Base-by-base conservation (phyloP, 1,140 invertebrate species). In the Atta colombica region DNA sequence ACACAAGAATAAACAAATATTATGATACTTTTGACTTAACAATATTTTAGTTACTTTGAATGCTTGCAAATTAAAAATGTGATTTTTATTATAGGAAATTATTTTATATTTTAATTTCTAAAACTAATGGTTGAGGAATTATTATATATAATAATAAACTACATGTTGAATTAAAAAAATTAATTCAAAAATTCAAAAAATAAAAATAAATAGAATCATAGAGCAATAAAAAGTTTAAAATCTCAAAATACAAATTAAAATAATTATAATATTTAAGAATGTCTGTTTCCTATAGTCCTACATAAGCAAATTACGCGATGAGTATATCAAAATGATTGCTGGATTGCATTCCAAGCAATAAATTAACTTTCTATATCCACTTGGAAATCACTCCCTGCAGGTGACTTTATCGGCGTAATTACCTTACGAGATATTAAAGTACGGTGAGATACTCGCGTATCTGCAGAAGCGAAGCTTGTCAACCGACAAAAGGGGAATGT, bases 401-500 rank as follows among this genome's bases (percentile, higher is more conserved):
- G 53, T 21, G 81, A 88, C 72, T 86, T 63, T 72, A 45, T 69
- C 86, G n/a, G 65, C 65, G 87, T 94, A 94, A 94, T 94, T 93
- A 93, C 87, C 92, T 93, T 91, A 90, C 80, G 78, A 66, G 87
- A 85, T 81, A 88, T 91, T 74, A 90, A 74, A 87, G 84, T 77
- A 75, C 71, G 82, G 86, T 63, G 65, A 85, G 81, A 78, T 85
- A 86, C 88, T 21, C 53, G 65, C 49, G 63, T 82, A 85, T 51
- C 85, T 80, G 77, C 75, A 86, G 45, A 60, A 87, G 77, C 55
- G 60, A 71, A 65, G 77, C 89, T 87, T 88, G 89, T 90, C 90
- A 78, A 60, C 39, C 28, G 69, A 51, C n/a, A 31, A 51, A 49
- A 51, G 86, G 25, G 51, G 55, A 25, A 63, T n/a, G 55, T 61